phyloP scores from a whole-genome alignment of 35 echinoderm and acorn worm species.

The Nesometra sesokonis region DNA sequence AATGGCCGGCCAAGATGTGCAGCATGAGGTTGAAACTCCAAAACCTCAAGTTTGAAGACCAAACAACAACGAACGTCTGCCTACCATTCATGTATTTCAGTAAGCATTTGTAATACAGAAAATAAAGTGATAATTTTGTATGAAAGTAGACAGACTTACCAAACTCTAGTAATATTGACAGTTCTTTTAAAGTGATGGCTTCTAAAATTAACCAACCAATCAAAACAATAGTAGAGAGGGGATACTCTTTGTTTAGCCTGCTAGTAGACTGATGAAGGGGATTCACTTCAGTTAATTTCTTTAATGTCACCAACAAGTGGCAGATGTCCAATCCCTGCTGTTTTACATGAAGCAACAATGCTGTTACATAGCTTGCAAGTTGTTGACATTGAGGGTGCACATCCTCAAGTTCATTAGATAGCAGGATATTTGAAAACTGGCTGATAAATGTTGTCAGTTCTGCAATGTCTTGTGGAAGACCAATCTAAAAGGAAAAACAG shows the following conservation, averaged over 20 bases:
- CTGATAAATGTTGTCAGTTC: not conserved
- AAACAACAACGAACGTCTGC: no score
- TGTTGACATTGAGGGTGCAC: not conserved
- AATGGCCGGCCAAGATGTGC: no score
- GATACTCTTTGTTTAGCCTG: no score
- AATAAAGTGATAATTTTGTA: no score
- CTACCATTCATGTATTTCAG: no score
- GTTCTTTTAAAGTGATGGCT: not conserved
- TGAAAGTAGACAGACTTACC: not conserved
- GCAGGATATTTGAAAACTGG: not conserved
- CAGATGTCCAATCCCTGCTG: not conserved
- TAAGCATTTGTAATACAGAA: no score
- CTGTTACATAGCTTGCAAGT: not conserved
- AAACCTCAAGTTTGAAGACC: no score
- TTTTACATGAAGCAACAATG: not conserved
- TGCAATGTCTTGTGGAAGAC: not conserved
- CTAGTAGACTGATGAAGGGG: not conserved
- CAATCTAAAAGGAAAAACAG: not conserved
- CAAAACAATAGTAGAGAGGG: not conserved
- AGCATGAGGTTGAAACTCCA: no score
- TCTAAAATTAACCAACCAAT: constrained; percentile 1
- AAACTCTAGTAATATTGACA: constrained; percentile 14
- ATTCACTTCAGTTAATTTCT: not conserved
- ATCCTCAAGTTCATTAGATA: not conserved
- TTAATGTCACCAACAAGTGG: not conserved